Evolutionary conservation across 1,140 invertebrate genomes (phyloP).

Genomic region (Cherax destructor): DNA sequence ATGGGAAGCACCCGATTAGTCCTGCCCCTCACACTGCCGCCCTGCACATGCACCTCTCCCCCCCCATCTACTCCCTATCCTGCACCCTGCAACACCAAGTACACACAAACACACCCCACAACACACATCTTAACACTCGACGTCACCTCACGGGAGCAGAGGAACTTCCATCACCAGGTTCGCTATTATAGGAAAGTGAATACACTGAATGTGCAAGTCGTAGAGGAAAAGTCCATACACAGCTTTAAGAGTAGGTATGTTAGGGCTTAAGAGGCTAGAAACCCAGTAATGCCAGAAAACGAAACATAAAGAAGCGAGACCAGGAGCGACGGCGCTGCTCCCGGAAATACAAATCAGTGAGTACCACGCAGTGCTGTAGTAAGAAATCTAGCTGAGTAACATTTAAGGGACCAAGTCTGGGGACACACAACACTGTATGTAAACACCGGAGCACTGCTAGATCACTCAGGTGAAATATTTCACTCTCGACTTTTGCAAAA

Average conservation of each 20-base stretch:
- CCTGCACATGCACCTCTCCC: conserved; percentile 61
- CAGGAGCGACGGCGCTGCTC: too few species aligned
- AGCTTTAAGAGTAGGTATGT: too few species aligned
- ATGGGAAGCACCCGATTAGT: conserved; percentile 68
- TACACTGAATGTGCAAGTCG: too few species aligned
- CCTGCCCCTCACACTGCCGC: conserved; percentile 67
- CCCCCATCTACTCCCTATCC: conserved; percentile 18
- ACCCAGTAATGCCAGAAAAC: too few species aligned
- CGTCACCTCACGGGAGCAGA: background rate
- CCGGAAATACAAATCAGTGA: too few species aligned
- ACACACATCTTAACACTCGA: background rate
- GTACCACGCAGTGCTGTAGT: background rate
- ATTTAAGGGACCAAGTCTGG: background rate
- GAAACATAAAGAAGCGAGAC: too few species aligned
- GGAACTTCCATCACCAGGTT: background rate
- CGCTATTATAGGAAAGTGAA: too few species aligned
- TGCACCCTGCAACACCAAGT: conserved; percentile 34
- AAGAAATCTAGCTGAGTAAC: background rate
- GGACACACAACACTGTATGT: background rate
- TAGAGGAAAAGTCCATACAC: too few species aligned
- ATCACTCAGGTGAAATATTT: background rate
- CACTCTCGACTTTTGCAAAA: too few species aligned
- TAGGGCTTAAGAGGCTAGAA: too few species aligned
- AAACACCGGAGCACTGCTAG: background rate
- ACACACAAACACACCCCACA: conserved; percentile 19